phyloP scores from a whole-genome alignment of 2,113 vertebrate genomes.

The Planiliza haematocheilus region DNA sequence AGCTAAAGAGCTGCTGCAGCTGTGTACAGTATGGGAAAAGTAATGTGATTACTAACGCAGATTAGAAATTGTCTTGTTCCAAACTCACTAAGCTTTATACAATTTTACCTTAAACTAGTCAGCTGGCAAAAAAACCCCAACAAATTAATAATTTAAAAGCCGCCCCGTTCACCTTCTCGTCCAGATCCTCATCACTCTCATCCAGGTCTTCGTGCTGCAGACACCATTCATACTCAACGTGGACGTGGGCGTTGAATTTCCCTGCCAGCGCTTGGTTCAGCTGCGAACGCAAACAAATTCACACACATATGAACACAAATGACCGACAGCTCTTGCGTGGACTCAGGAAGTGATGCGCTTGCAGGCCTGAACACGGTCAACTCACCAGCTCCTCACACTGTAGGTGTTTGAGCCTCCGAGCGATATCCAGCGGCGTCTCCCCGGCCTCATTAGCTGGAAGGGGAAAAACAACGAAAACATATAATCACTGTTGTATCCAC shows the following conservation, averaged over 20 bases:
- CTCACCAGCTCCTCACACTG: slow-evolving; percentile 98
- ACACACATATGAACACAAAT: slow-evolving; percentile 8
- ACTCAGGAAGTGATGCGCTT: background rate
- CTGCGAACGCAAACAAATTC: slow-evolving; percentile 73
- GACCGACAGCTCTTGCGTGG: background rate
- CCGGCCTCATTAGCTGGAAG: slow-evolving; percentile 93
- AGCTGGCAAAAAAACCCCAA: background rate
- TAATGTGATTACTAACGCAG: too few species aligned
- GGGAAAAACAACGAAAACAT: slow-evolving; percentile 48
- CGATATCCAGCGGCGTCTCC: slow-evolving; percentile 96
- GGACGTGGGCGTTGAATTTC: slow-evolving; percentile 96
- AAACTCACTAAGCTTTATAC: background rate
- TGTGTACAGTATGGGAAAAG: too few species aligned
- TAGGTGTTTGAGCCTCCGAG: slow-evolving; percentile 91
- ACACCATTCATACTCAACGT: slow-evolving; percentile 98
- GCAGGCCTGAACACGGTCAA: background rate
- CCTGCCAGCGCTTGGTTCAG: slow-evolving; percentile 93
- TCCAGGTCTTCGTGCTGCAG: slow-evolving; percentile 95
- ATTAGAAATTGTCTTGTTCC: too few species aligned
- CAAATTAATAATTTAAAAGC: too few species aligned
- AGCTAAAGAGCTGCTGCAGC: too few species aligned
- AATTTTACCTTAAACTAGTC: background rate
- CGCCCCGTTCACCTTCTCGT: slow-evolving; percentile 91
- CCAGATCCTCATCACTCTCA: slow-evolving; percentile 96
- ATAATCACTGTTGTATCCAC: slow-evolving; percentile 47